A percentile compares a stretch with the other conserved stretches of the same genome.
Conservation (phyloP, 2,797 vertebrate species). For the Pantherophis vulpinus region DNA sequence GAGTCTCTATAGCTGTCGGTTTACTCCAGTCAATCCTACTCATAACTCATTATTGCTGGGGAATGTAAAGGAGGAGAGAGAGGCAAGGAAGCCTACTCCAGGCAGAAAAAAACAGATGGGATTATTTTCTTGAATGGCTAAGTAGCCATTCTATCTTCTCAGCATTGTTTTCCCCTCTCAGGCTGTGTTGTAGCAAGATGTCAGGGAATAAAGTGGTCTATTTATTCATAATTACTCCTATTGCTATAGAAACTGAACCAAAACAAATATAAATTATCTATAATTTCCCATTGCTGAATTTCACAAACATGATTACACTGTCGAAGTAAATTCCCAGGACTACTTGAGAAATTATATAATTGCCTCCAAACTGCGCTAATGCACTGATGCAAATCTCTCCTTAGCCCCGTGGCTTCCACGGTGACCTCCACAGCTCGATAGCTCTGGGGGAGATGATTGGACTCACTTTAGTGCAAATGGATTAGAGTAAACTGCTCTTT, state of each 20-base stretch:
- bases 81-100: not conserved
- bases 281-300: slow-evolving; percentile 52
- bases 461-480: slow-evolving; percentile 36
- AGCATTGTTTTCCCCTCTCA: slow-evolving; percentile 23
- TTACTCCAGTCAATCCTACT: not conserved
- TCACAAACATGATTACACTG: slow-evolving; percentile 29
- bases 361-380: slow-evolving; percentile 54
- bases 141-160: not conserved
- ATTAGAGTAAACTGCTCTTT: slow-evolving; percentile 37
- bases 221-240: slow-evolving; percentile 65
- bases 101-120: not conserved
- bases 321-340: slow-evolving; percentile 50
- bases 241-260: slow-evolving; percentile 61
- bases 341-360: slow-evolving; percentile 57
- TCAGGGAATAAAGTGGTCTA: slow-evolving; percentile 48
- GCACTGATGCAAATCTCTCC: slow-evolving; percentile 45
- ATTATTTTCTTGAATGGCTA: not conserved
- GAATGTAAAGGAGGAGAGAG: not conserved
- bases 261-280: slow-evolving; percentile 61
- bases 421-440: slow-evolving; percentile 44
- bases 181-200: slow-evolving; percentile 45
- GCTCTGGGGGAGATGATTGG: slow-evolving; percentile 34
- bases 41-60: not conserved
- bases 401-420: slow-evolving; percentile 28
- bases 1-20: not conserved